Evolutionary conservation across 2,113 vertebrate species (phyloP), one percentile per base, ranked within the genome.

Genomic region (Ochotona princeps): DNA sequence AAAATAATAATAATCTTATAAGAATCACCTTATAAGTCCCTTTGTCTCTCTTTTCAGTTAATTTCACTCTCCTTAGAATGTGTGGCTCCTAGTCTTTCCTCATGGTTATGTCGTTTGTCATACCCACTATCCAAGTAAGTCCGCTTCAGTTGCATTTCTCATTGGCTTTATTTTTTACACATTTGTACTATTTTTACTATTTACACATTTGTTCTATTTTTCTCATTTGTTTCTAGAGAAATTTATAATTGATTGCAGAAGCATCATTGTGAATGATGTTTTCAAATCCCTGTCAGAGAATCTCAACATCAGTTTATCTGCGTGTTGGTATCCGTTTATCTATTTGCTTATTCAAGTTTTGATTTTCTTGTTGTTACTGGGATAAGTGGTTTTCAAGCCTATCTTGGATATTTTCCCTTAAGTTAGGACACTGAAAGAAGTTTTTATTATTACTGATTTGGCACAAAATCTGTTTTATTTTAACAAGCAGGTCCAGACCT

Each of bases 161-260:
- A 35, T 66, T 89, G 80, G 28, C 80, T 30, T 4, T 66, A 91
- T 80, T 89, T 83, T 94, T 94, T 65, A 86, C 84, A n/a, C 65
- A 44, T 66, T 89, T 85, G 80, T 72, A 44, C 44, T 72, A 38
- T 94, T 90, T 92, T n/a, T n/a, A n/a, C n/a, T n/a, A n/a, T 94
- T 94, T 65, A 86, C 84, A n/a, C 65, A 44, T 66, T 89, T 85
- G 80, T 72, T 76, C 38, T 91, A 25, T 83, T 89, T 94, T 94
- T 76, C 92, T 81, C 69, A 73, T 84, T 94, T 90, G 73, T 90
- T 92, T 93, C 60, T 80, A 96, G 54, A 89, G 66, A 91, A 93
- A 86, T 75, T 75, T 95, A 54, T 86, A 95, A 94, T 94, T 95
- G 92, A 96, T 86, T 96, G 28, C 66, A 91, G 87, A 95, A 87